phyloP scores from a whole-genome alignment of 1,140 invertebrate species.

The Drosophila fuyamai region DNA sequence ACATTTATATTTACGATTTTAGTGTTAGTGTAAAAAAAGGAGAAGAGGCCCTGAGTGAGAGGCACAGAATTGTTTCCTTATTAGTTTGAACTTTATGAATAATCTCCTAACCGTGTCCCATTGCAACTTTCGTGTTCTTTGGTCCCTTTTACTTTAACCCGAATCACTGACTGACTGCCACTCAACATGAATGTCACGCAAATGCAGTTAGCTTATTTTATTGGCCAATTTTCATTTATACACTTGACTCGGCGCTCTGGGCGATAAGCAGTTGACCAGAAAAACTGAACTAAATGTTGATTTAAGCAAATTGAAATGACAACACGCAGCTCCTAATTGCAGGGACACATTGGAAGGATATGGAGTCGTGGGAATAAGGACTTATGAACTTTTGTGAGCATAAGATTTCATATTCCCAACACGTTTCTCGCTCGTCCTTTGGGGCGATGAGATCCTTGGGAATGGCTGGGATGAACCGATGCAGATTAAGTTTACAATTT shows the following conservation, averaged over 20 bases:
- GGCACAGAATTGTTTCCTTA: not conserved
- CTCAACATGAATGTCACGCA: constrained; percentile 72
- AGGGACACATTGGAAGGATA: constrained; percentile 12
- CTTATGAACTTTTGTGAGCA: constrained; percentile 26
- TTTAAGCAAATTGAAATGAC: constrained; percentile 66
- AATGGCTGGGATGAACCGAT: constrained; percentile 21
- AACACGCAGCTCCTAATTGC: constrained; percentile 47
- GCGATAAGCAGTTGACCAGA: constrained; percentile 25
- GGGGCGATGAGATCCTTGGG: constrained; percentile 1
- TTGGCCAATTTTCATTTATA: constrained; percentile 50
- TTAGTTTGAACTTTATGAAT: constrained; percentile 6
- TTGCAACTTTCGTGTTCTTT: not conserved
- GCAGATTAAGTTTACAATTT: constrained; percentile 51
- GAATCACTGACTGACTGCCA: constrained; percentile 20
- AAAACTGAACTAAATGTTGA: constrained; percentile 47
- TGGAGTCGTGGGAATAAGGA: constrained; percentile 4
- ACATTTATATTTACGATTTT: too few relatives aligned
- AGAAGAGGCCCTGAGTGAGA: too few relatives aligned
- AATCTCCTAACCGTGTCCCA: constrained; percentile 2
- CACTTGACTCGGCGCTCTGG: constrained; percentile 9
- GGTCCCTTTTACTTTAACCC: not conserved
- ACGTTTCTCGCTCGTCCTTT: constrained; percentile 17
- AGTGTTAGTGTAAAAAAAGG: too few relatives aligned
- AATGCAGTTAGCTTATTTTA: constrained; percentile 77
- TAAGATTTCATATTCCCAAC: constrained; percentile 41